These are phyloP conservation scores for Cardiocondyla obscurior DNA, from an alignment of 1,140 invertebrate species.

Conservation along the genomic window DNA sequence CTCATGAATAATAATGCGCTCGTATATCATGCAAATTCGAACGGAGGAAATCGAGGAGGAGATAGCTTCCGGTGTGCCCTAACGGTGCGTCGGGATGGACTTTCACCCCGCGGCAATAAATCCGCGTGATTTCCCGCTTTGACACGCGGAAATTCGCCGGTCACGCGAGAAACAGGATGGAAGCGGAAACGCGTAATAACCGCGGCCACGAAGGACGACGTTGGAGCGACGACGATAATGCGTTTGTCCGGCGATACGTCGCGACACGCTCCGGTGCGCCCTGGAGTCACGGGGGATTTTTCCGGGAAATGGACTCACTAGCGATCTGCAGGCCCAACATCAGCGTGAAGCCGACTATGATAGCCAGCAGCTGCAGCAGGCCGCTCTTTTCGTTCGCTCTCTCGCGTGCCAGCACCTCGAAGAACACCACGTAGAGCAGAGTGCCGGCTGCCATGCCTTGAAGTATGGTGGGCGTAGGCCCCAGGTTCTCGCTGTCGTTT, in stretches of 20 bases:
- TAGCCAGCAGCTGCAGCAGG: conserved; percentile 88
- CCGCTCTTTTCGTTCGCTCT: conserved; percentile 88
- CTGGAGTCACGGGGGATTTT: background rate
- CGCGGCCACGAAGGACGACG: background rate
- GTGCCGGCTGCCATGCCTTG: conserved; percentile 95
- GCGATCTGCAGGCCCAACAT: conserved; percentile 91
- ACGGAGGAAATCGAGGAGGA: conserved; percentile 1
- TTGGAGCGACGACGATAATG: background rate
- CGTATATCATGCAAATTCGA: background rate
- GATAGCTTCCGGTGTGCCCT: background rate
- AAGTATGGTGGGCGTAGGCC: conserved; percentile 84
- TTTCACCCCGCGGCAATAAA: conserved; percentile 23
- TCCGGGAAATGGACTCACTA: conserved; percentile 87
- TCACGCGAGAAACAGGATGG: background rate
- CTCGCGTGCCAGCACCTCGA: conserved; percentile 93
- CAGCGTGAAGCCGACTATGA: conserved; percentile 89
- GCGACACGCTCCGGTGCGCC: conserved; percentile 10
- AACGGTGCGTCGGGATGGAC: background rate
- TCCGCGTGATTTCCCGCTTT: background rate
- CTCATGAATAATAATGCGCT: background rate
- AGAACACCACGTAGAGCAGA: conserved; percentile 95
- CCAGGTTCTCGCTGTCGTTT: conserved; percentile 81
- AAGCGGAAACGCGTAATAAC: background rate
- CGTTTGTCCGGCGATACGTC: background rate
- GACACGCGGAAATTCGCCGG: conserved; percentile 20